Conservation (phyloP, 92 coral and sea anemone species). For the Meandrina meandrites region DNA sequence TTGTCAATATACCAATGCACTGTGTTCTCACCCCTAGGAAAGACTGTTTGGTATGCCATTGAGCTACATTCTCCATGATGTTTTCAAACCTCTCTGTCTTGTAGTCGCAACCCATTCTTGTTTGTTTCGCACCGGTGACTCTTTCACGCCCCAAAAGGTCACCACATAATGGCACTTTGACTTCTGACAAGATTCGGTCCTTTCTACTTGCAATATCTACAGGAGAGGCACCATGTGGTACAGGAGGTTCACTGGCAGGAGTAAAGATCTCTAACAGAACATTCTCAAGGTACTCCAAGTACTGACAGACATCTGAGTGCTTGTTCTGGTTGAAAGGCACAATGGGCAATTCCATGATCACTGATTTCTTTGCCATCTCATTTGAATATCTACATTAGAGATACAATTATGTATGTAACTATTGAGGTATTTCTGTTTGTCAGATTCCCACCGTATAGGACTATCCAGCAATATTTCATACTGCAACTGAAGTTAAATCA, state of each 20-base stretch:
- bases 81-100: slow-evolving; percentile 51
- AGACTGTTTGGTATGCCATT: slow-evolving; percentile 68
- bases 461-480: no score
- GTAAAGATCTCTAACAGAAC: slow-evolving; percentile 20
- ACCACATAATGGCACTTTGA: slow-evolving; percentile 56
- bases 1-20: no score
- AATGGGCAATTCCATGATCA: slow-evolving; percentile 32
- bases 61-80: slow-evolving; percentile 56
- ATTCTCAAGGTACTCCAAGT: slow-evolving; percentile 36
- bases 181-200: slow-evolving; percentile 6
- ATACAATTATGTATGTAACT: no score
- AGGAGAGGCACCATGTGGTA: not conserved
- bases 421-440: not conserved
- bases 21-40: slow-evolving; percentile 63
- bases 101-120: slow-evolving; percentile 63
- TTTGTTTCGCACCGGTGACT: slow-evolving; percentile 66
- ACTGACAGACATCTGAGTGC: slow-evolving; percentile 42
- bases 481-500: no score
- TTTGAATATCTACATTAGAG: not conserved
- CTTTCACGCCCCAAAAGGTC: slow-evolving; percentile 70
- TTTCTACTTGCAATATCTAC: not conserved
- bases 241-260: not conserved
- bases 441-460: not conserved
- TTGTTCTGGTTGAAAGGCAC: slow-evolving; percentile 44
- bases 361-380: slow-evolving; percentile 30